Base-by-base conservation (phyloP, 2,888 invertebrate genomes). In the Drosophila vallismaia region DNA sequence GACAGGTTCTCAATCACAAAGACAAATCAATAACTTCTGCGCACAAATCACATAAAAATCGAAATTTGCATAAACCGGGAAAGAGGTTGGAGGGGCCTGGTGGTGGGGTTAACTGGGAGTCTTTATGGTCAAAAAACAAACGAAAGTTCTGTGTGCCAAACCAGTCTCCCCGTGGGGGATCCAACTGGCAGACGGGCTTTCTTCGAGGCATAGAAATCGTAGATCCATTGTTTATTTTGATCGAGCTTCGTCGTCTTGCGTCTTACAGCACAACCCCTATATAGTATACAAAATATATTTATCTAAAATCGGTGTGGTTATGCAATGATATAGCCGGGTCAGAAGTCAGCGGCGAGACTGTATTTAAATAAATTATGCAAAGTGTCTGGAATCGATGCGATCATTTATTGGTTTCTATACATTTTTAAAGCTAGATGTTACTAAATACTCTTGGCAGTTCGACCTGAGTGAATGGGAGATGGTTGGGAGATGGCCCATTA, bases 81-180 rank as follows among this genome's bases (percentile, higher is more conserved):
- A 53, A 52, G 24, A 42, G 42, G 38, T 56, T 71, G 74, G 79
- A 68, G 79, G 19, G 19, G 19, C 1, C 10, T 33, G n/a, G n/a
- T n/a, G n/a, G n/a, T n/a, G n/a, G n/a, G n/a, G n/a, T n/a, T n/a
- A n/a, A n/a, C 5, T 8, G 5, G 70, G 52, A 48, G 49, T 67
- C 77, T 77, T 75, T 36, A 36, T 36, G 71, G 86, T 60, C 84
- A 70, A 80, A 42, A 82, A 82, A 77, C 77, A 82, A 82, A 88
- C 75, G 81, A 82, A 82, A 82, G 88, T 82, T 80, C 84, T 86
- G 77, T 71, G 36, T 29, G 36, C 49, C 48, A 69, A 71, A 68
- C 72, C 68, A 59, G 63, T 62, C 50, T 19, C 36, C 5, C 26
- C 56, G 19, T 40, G 48, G 19, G 19, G 28, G n/a, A 44, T 44